These are phyloP conservation scores for Bembecia ichneumoniformis DNA, from an alignment of 2,888 invertebrate genomes.

Conservation along the genomic window DNA sequence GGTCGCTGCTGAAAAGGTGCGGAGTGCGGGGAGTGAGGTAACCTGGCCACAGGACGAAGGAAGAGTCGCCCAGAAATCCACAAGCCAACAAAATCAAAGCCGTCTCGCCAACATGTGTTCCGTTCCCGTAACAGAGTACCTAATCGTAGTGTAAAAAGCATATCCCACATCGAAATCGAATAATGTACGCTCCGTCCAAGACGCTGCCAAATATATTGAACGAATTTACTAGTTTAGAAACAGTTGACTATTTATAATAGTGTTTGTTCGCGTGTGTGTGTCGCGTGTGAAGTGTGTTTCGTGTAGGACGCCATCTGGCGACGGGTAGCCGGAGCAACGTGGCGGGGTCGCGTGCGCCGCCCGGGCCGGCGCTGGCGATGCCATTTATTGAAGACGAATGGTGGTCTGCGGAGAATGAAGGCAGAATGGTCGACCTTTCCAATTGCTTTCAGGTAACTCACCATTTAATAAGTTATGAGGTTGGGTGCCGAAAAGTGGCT, in stretches of 20 bases:
- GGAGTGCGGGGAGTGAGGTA: constrained; percentile 62
- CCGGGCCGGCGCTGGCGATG: constrained; percentile 83
- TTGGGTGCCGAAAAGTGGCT: constrained; percentile 1
- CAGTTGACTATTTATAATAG: constrained; percentile 35
- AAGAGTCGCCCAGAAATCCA: constrained; percentile 10
- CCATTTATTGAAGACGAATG: constrained; percentile 97
- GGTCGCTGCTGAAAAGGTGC: constrained; percentile 65
- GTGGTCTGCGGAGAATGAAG: constrained; percentile 96
- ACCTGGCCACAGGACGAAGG: constrained; percentile 38
- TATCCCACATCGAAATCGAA: constrained; percentile 40
- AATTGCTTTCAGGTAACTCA: constrained; percentile 84
- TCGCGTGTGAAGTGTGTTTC: constrained; percentile 29
- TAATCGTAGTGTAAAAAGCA: constrained; percentile 34
- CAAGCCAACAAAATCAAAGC: constrained; percentile 17
- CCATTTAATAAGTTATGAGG: background rate
- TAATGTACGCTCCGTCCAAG: constrained; percentile 67
- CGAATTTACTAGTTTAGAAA: constrained; percentile 63
- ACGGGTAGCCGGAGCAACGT: constrained; percentile 60
- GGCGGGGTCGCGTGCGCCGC: constrained; percentile 77
- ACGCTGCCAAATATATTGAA: constrained; percentile 63
- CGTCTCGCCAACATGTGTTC: constrained; percentile 46
- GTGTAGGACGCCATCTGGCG: constrained; percentile 50
- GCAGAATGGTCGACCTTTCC: constrained; percentile 92
- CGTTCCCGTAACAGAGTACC: constrained; percentile 44
- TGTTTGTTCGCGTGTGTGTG: constrained; percentile 33